Evolutionary conservation across 2,888 invertebrate genomes (phyloP).

Genomic region (Dyspetes luteomarginatus): DNA sequence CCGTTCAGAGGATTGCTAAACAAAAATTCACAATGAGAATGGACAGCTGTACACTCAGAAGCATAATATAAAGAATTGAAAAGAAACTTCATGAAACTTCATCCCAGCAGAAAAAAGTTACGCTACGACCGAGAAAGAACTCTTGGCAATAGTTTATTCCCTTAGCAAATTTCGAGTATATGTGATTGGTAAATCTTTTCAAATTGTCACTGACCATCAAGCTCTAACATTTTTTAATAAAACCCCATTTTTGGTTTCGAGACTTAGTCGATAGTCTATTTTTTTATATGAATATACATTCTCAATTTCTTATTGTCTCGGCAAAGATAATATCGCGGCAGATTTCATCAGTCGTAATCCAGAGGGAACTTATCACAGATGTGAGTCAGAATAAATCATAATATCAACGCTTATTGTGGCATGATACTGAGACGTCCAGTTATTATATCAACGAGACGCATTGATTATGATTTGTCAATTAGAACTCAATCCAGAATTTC

Average conservation of each 20-base stretch:
- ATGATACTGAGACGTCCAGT: neutral
- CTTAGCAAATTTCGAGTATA: conserved; percentile 53
- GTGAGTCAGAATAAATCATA: neutral
- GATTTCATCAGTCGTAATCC: neutral
- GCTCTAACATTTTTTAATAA: conserved; percentile 67
- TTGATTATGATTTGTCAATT: neutral
- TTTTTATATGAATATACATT: neutral
- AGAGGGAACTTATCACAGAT: neutral
- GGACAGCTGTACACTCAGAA: conserved; percentile 38
- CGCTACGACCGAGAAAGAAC: conserved; percentile 15
- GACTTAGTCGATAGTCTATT: neutral
- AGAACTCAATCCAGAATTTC: neutral
- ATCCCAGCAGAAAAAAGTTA: conserved; percentile 9
- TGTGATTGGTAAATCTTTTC: conserved; percentile 65
- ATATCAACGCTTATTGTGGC: no score
- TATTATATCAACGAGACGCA: neutral
- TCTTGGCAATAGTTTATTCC: conserved; percentile 63
- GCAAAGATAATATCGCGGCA: conserved; percentile 66
- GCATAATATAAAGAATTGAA: conserved; percentile 61
- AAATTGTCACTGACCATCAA: conserved; percentile 62
- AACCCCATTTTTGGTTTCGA: neutral
- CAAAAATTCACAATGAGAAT: conserved; percentile 47
- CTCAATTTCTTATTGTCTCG: conserved; percentile 32
- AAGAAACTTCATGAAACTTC: conserved; percentile 55
- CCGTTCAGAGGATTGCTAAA: conserved; percentile 56